Base-by-base conservation (phyloP, 2,113 vertebrate genomes). In the Lethenteron reissneri region DNA sequence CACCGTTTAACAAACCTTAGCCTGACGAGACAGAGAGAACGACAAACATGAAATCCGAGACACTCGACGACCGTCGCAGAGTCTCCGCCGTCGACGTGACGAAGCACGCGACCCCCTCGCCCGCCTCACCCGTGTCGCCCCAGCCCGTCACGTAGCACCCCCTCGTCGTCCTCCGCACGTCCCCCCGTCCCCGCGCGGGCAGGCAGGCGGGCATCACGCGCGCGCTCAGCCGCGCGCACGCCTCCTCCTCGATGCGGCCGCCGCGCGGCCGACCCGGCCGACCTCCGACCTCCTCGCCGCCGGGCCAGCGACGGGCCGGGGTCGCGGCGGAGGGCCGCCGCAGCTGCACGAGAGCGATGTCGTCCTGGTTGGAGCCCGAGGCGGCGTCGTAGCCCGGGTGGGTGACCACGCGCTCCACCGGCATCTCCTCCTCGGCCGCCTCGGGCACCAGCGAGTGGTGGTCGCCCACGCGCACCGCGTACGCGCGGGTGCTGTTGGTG, bases 301-400 rank as follows among this genome's bases (percentile, higher is more conserved):
- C 6, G 41, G 41, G 41, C 41, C 41, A 41, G 41, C 41, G 41
- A 41, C 41, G 41, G 5, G 41, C 41, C 41, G 41, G 41, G 41
- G 41, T 41, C 41, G 41, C 41, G 41, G 41, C 6, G 41, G 41
- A 41, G 41, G 41, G 41, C 41, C 85, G 87, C 73, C 81, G 80
- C 57, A 91, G 78, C 73, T 81, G 83, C 72, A 92, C 71, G 77
- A 92, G 73, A 60, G 88, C 89, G 70, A 92, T 80, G 75, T 92
- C 88, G 2, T 92, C 86, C 5, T 87, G 86, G 11, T 85, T 89
- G 64, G 84, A 85, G 79, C 84, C 82, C 1, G 84, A 85, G 79
- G 83, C 82, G 0, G 83, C 80, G 75, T 80, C 84, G 78, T 87
- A 92, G 81, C 87, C 88, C 78, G 80, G 84, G 79, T 92, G 88